phyloP scores from a whole-genome alignment of 2,113 vertebrate genomes.

The Ctenomys sociabilis region DNA sequence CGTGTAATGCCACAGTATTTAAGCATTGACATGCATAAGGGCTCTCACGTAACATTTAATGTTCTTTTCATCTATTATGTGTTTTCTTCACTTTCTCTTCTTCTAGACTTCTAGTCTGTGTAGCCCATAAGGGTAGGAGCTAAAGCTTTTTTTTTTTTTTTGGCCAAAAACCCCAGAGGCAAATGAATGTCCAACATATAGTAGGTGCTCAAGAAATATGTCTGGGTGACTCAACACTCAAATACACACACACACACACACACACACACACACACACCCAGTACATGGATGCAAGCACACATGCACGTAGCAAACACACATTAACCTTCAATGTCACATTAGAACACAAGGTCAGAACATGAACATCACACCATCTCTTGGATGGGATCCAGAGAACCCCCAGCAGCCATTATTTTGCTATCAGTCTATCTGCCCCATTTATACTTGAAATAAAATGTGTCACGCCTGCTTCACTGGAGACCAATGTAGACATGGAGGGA shows the following conservation, averaged over 20 bases:
- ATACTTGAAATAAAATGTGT: slow-evolving; percentile 79
- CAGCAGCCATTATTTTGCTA: slow-evolving; percentile 48
- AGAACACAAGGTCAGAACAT: slow-evolving; percentile 55
- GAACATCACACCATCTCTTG: not conserved
- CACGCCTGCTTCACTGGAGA: slow-evolving; percentile 71
- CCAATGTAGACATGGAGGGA: slow-evolving; percentile 66
- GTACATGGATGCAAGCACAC: not conserved
- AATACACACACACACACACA: not conserved
- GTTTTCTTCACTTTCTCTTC: not conserved
- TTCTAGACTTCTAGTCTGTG: not conserved
- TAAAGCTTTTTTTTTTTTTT: not conserved
- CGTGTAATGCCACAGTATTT: not conserved
- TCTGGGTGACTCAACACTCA: not conserved
- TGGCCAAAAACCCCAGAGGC: not conserved
- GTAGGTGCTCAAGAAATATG: not conserved
- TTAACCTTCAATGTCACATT: not conserved
- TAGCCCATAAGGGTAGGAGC: not conserved
- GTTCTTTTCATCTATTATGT: not conserved
- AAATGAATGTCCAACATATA: not conserved
- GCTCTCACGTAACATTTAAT: not conserved
- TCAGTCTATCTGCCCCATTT: slow-evolving; percentile 73
- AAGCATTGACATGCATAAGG: fast-evolving
- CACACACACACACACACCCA: not conserved
- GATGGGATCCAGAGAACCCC: slow-evolving; percentile 45
- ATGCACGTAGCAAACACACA: not conserved